These are phyloP conservation scores for Eucera pruinosa DNA, from an alignment of 2,888 invertebrate species.

Conservation along the genomic window DNA sequence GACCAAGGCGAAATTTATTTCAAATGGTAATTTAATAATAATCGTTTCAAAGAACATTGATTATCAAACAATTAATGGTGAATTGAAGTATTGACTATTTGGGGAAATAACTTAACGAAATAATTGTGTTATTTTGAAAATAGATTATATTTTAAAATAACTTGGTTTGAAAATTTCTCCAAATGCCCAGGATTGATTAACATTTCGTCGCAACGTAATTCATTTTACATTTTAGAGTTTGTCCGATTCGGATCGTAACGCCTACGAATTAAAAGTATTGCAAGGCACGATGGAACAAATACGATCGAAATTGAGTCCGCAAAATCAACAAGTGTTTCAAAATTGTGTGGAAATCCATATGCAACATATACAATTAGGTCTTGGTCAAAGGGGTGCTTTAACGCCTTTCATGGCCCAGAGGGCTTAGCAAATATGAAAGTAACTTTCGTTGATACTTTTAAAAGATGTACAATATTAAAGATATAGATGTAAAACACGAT, in stretches of 20 bases:
- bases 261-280: conserved; percentile 94
- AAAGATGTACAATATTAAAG: conserved; percentile 52
- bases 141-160: too few species aligned
- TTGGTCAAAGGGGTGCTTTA: conserved; percentile 83
- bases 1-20: too few species aligned
- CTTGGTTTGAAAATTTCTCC: too few species aligned
- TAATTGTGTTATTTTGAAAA: too few species aligned
- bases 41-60: too few species aligned
- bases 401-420: conserved; percentile 83
- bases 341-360: conserved; percentile 96
- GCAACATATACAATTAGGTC: conserved; percentile 93
- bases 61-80: too few species aligned
- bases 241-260: conserved; percentile 93
- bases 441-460: conserved; percentile 39
- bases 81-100: too few species aligned
- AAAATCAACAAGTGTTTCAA: conserved; percentile 92
- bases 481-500: conserved; percentile 35
- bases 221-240: conserved; percentile 85
- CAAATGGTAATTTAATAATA: too few species aligned
- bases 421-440: conserved; percentile 74
- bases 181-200: too few species aligned
- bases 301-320: conserved; percentile 90
- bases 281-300: conserved; percentile 97
- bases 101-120: too few species aligned
- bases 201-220: not conserved